These are phyloP conservation scores for Phoebastria nigripes DNA, from an alignment of 2,797 vertebrate species.

Conservation along the genomic window DNA sequence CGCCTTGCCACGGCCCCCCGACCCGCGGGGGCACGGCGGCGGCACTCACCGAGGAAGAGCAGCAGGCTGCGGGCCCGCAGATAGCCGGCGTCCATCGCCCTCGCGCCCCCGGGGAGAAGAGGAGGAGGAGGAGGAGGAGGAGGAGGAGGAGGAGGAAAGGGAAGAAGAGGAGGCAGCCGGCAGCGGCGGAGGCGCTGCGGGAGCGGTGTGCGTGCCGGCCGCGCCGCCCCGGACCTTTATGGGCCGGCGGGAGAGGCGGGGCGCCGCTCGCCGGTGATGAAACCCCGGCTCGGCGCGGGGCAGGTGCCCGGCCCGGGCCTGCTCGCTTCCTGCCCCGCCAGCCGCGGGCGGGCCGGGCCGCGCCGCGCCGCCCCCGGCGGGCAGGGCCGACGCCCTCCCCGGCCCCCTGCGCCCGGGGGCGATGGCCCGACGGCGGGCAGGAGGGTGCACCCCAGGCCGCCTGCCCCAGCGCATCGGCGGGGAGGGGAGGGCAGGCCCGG, in stretches of 20 bases:
- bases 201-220: neutral
- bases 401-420: neutral
- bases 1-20: neutral
- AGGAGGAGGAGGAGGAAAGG: too few relatives aligned
- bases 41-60: conserved; percentile 2
- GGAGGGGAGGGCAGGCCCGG: too few relatives aligned
- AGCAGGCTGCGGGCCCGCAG: neutral
- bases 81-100: neutral
- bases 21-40: too few relatives aligned
- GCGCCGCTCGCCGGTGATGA: neutral
- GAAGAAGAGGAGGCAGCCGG: fast-evolving
- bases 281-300: neutral
- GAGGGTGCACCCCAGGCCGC: neutral
- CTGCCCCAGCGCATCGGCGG: too few relatives aligned
- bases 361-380: too few relatives aligned
- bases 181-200: neutral
- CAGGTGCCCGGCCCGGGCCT: neutral
- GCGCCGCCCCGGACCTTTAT: neutral
- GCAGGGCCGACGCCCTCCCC: neutral
- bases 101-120: neutral
- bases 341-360: neutral
- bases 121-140: too few relatives aligned
- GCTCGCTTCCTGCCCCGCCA: neutral
- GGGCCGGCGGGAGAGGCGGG: neutral
- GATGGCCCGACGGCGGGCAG: neutral